These are phyloP conservation scores for Trissonchulus sp. DNA, from an alignment of 2,888 invertebrate species.

Conservation along the genomic window DNA sequence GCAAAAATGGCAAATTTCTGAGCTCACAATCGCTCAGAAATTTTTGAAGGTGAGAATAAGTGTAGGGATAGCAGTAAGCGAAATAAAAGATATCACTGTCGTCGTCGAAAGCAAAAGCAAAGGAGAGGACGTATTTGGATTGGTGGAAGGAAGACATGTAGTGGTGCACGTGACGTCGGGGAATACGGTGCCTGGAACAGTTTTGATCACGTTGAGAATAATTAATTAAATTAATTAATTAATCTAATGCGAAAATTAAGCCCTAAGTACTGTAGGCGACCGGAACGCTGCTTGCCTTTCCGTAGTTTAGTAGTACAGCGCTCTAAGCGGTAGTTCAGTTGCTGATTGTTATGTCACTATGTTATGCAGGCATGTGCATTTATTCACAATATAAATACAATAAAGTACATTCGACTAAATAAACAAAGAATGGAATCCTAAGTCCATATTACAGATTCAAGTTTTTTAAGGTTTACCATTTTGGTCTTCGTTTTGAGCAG, in stretches of 20 bases:
- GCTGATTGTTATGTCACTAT: no score
- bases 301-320: no score
- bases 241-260: no score
- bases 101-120: constrained; percentile 86
- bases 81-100: constrained; percentile 94
- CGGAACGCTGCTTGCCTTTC: no score
- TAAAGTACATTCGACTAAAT: no score
- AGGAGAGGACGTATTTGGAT: constrained; percentile 81
- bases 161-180: constrained; percentile 70
- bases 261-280: no score
- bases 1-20: constrained; percentile 61
- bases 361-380: no score
- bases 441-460: not conserved
- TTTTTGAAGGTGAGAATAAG: constrained; percentile 81
- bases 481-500: constrained; percentile 77
- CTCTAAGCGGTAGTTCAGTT: no score
- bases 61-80: constrained; percentile 84
- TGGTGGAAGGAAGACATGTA: constrained; percentile 82
- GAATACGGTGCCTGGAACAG: constrained; percentile 68
- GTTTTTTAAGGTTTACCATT: constrained; percentile 64
- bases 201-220: no score
- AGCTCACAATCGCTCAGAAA: constrained; percentile 70
- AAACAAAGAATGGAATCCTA: no score
- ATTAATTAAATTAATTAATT: no score
- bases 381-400: no score